These are phyloP conservation scores for Patiria pectinifera DNA, from an alignment of 53 echinoderm and acorn worm species.

Conservation along the genomic window DNA sequence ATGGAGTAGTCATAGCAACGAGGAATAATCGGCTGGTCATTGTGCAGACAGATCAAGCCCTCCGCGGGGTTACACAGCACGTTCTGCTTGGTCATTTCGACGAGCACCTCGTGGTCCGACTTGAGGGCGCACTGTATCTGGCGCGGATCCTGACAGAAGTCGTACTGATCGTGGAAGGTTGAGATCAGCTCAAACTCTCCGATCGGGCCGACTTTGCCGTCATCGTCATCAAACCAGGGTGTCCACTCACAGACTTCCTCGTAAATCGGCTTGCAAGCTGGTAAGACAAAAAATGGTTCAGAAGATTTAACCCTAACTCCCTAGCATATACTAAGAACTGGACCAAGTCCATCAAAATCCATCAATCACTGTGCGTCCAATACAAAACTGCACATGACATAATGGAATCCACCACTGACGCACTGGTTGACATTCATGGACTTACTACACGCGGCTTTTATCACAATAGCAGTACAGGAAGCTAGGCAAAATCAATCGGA, in stretches of 20 bases:
- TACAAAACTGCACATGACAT: too few relatives aligned
- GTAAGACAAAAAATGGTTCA: background rate
- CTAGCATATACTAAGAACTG: too few relatives aligned
- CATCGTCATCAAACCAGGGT: conserved; percentile 65
- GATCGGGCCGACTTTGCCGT: conserved; percentile 28
- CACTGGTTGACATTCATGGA: too few relatives aligned
- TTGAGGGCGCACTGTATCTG: conserved; percentile 51
- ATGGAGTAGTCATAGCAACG: conserved; percentile 52
- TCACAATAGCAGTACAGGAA: too few relatives aligned
- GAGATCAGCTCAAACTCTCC: conserved; percentile 59
- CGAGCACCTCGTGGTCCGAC: conserved; percentile 36
- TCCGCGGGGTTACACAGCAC: conserved; percentile 1
- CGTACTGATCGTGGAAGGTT: conserved; percentile 42
- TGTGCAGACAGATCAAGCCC: conserved; percentile 55
- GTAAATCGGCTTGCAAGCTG: conserved; percentile 58
- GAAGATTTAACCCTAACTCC: background rate
- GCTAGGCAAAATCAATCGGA: too few relatives aligned
- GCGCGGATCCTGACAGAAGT: conserved; percentile 35
- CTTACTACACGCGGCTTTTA: too few relatives aligned
- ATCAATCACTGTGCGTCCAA: too few relatives aligned
- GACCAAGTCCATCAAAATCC: too few relatives aligned
- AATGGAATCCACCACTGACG: too few relatives aligned
- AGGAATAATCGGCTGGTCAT: conserved; percentile 32
- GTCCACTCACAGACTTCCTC: conserved; percentile 69
- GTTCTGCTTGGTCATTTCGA: conserved; percentile 32